A percentile compares a stretch with the other conserved stretches of the same genome.
These are phyloP conservation scores for Cossypha caffra DNA, from an alignment of 2,797 vertebrate genomes.

Conservation along the genomic window DNA sequence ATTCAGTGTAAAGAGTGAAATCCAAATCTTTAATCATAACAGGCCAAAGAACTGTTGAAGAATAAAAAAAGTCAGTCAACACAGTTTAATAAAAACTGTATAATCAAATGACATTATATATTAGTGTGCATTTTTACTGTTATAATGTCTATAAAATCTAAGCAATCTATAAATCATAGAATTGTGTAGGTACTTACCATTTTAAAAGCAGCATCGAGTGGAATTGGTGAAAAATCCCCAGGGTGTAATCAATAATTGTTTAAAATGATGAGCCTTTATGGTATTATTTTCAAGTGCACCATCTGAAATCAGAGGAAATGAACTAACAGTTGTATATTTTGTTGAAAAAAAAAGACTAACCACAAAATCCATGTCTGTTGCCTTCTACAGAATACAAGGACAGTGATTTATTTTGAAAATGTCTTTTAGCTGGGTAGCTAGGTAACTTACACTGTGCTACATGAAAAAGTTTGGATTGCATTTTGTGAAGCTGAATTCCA, in stretches of 20 bases:
- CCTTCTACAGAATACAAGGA: slow-evolving; percentile 59
- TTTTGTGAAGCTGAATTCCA: slow-evolving; percentile 64
- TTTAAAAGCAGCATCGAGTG: slow-evolving; percentile 25
- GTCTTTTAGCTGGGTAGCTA: slow-evolving; percentile 38
- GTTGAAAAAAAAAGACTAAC: slow-evolving; percentile 43
- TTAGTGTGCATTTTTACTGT: background rate
- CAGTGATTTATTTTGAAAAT: slow-evolving; percentile 73
- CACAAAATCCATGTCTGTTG: slow-evolving; percentile 70
- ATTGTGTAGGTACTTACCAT: slow-evolving; percentile 69
- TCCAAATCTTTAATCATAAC: background rate
- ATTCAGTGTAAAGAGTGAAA: slow-evolving; percentile 49
- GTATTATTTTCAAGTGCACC: slow-evolving; percentile 20
- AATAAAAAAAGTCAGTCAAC: slow-evolving; percentile 2
- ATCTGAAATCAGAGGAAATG: slow-evolving; percentile 64
- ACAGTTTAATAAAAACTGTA: slow-evolving; percentile 10
- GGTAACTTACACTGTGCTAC: slow-evolving; percentile 58
- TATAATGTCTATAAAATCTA: slow-evolving; percentile 20
- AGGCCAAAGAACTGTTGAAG: slow-evolving; percentile 50
- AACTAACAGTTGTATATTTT: slow-evolving; percentile 39
- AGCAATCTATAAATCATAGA: background rate
- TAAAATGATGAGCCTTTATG: slow-evolving; percentile 42
- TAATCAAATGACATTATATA: background rate
- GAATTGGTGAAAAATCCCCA: slow-evolving; percentile 21
- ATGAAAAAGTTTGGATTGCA: slow-evolving; percentile 67
- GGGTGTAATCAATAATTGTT: slow-evolving; percentile 38